Conservation (phyloP, 92 coral and sea anemone genomes). For the Diadumene lineata region DNA sequence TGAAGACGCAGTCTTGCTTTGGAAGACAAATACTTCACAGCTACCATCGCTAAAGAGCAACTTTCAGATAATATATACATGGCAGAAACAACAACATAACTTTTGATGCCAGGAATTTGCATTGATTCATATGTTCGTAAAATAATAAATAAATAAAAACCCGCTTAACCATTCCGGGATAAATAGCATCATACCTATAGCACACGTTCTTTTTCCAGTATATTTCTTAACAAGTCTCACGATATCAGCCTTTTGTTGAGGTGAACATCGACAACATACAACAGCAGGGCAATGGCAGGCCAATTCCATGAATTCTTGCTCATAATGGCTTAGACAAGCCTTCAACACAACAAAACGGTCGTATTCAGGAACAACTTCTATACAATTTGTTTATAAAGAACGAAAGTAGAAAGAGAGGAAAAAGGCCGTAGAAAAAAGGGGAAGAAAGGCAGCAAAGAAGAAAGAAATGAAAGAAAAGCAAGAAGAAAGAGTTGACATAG, state of each 20-base stretch:
- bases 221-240: conserved; percentile 81
- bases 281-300: conserved; percentile 99
- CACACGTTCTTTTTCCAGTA: conserved; percentile 92
- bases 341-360: conserved; percentile 4
- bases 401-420: background rate
- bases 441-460: background rate
- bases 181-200: conserved; percentile 94
- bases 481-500: background rate
- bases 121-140: too few species aligned
- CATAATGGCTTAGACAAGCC: conserved; percentile 89
- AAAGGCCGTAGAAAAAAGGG: background rate
- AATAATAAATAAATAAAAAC: too few species aligned
- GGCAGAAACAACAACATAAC: too few species aligned
- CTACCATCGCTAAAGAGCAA: too few species aligned
- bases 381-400: background rate
- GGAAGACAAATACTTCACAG: too few species aligned
- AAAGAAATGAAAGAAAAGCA: background rate
- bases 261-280: conserved; percentile 99
- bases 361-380: background rate
- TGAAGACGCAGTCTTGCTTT: too few species aligned
- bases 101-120: too few species aligned
- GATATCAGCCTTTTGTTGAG: conserved; percentile 99
- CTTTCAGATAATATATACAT: too few species aligned
- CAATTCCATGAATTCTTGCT: conserved; percentile 96
- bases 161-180: too few species aligned